Conservation (phyloP, 2,113 vertebrate species). For the Ginglymostoma cirratum region DNA sequence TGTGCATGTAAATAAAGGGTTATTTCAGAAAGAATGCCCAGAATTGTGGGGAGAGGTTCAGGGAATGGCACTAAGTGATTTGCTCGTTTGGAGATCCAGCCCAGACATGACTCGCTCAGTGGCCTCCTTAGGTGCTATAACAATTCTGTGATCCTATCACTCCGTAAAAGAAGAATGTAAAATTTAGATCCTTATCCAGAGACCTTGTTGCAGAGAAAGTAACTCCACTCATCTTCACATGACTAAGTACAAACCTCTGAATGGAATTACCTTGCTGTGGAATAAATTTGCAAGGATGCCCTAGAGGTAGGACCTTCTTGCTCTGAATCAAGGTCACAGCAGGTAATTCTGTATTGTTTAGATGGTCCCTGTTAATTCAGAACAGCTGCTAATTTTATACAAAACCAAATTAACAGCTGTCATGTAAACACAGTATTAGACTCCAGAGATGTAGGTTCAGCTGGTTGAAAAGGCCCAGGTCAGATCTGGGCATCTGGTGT, state of each 20-base stretch:
- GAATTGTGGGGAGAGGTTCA: no score
- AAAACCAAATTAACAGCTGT: not conserved
- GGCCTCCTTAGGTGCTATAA: not conserved
- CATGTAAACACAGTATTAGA: not conserved
- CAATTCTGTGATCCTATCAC: not conserved
- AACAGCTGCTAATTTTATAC: slow-evolving; percentile 21
- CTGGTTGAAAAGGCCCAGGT: not conserved
- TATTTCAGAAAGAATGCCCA: no score
- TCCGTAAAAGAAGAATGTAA: no score
- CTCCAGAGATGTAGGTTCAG: not conserved
- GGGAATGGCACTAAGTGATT: no score
- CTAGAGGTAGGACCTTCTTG: not conserved
- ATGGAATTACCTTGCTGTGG: not conserved
- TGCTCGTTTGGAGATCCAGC: no score
- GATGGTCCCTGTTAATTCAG: not conserved
- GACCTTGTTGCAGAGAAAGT: not conserved
- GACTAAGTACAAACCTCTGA: not conserved
- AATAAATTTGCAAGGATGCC: not conserved
- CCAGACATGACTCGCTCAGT: not conserved
- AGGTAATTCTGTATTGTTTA: slow-evolving; percentile 7
- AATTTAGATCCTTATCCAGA: not conserved
- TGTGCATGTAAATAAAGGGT: no score
- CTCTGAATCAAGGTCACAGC: not conserved
- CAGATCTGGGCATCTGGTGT: not conserved
- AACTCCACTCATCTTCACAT: not conserved